Base-by-base conservation (phyloP, 2,888 invertebrate species). In the Herminia tarsipennalis region DNA sequence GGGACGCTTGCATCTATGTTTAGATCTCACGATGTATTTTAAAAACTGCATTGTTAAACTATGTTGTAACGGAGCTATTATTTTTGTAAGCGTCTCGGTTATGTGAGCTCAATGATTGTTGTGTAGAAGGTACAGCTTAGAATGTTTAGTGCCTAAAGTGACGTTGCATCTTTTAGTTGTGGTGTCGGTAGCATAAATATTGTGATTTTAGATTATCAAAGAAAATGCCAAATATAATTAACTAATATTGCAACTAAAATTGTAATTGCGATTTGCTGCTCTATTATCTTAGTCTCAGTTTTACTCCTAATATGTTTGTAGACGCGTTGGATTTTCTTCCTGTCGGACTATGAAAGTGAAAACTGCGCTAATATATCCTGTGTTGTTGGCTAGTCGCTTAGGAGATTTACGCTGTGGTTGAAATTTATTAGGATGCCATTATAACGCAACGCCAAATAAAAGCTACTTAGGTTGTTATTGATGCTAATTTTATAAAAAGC, bases 31-130 rank as follows among this genome's bases (percentile, higher is more conserved):
- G 17, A 35, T 18, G 40, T 40, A 21, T 24, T 40, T 32, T 12
- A 32, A 25, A 32, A 39, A 14, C 39, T 18, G 39, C 32, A 37
- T 37, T 37, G 38, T 44, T 62, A 16, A 49, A 45, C 6, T 30
- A 24, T 62, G 63, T 41, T 49, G 57, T 61, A 33, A 47, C 16
- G 25, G 13, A 30, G 1, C 49, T 43, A 62, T 66, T 56, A 56
- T 62, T 53, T 30, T 47, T 20, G 17, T 2, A 3, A 10, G 16
- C 36, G 34, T 42, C 45, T 65, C 12, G 41, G 16, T 33, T 51
- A 38, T 27, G 4, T 46, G 4, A 5, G n/a, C 14, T 2, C 48
- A 51, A 16, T 39, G 43, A 61, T 12, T 48, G 48, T 2, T 12
- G 5, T 13, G 10, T 8, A 12, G 30, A 17, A 25, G 16, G 21